Percentiles rank a stretch among this genome's conserved stretches.
These are phyloP conservation scores for Xenops minutus DNA, from an alignment of 2,797 vertebrate species.

Conservation along the genomic window DNA sequence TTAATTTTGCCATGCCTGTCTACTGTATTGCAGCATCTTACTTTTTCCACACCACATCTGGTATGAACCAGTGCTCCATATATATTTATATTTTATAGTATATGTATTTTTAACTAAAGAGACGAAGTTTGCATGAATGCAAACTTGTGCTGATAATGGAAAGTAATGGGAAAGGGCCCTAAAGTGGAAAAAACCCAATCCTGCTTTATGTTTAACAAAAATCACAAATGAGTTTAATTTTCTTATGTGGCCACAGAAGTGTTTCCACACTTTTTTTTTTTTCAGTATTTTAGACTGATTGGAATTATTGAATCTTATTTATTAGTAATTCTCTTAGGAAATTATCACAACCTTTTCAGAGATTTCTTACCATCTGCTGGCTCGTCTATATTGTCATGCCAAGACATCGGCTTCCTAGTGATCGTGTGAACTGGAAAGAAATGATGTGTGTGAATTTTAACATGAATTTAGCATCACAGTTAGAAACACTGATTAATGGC, in stretches of 20 bases:
- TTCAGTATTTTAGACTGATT: neutral
- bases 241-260: neutral
- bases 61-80: neutral
- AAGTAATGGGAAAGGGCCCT: neutral
- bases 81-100: neutral
- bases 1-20: neutral
- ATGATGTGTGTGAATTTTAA: neutral
- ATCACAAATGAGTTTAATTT: neutral
- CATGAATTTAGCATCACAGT: neutral
- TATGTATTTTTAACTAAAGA: neutral
- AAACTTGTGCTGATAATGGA: neutral
- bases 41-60: neutral
- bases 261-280: too few relatives aligned
- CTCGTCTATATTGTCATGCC: constrained; percentile 74
- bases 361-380: constrained; percentile 77
- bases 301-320: neutral
- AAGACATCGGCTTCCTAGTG: constrained; percentile 85
- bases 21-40: neutral
- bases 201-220: neutral
- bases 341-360: neutral
- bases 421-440: constrained; percentile 80
- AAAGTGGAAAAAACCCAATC: neutral
- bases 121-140: neutral
- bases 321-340: neutral
- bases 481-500: neutral